phyloP scores from a whole-genome alignment of 1,140 invertebrate genomes.

The Bombus soroeensis region DNA sequence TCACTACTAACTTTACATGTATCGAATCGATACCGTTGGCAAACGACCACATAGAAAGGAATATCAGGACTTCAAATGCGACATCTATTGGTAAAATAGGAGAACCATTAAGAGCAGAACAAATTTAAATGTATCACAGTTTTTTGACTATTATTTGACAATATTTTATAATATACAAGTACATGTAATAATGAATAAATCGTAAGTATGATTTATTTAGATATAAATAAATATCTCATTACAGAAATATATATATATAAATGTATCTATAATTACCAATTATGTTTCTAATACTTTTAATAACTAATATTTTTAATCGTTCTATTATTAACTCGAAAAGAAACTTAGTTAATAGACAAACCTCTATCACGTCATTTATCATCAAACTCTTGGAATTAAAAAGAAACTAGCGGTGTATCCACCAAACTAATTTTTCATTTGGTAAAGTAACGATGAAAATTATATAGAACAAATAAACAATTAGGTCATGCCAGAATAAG shows the following conservation, averaged over 20 bases:
- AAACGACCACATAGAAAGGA: neutral
- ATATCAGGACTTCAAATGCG: neutral
- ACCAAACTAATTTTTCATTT: neutral
- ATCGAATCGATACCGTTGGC: neutral
- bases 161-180: neutral
- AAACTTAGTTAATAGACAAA: neutral
- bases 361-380: neutral
- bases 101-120: neutral
- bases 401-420: neutral
- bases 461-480: neutral
- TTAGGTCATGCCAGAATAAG: neutral
- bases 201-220: neutral
- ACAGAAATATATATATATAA: neutral
- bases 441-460: neutral
- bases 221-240: neutral
- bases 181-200: neutral
- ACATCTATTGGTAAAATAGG: neutral
- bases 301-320: neutral
- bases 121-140: neutral
- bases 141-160: no score
- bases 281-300: neutral
- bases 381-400: neutral
- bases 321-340: neutral
- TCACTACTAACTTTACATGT: slow-evolving; percentile 8
- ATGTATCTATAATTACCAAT: no score